Conservation (phyloP, 2,797 vertebrate genomes). For the Petrocephalus schoutedeni region DNA sequence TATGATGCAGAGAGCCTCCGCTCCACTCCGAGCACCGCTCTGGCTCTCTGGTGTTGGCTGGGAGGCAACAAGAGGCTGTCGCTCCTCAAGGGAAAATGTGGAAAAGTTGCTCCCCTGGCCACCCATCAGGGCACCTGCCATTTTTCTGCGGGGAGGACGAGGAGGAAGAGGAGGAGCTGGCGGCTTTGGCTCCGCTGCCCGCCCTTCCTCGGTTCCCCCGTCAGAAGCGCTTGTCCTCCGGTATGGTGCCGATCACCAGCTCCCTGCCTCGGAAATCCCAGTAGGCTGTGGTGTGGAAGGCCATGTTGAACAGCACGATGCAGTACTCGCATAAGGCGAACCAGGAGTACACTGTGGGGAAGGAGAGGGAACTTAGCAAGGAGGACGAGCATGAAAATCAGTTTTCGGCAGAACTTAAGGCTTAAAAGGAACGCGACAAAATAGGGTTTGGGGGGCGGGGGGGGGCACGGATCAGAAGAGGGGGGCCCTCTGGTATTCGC, state of each 20-base stretch:
- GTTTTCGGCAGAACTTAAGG: neutral
- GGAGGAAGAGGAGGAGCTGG: neutral
- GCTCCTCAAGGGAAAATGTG: conserved; percentile 23
- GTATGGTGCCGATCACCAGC: conserved; percentile 72
- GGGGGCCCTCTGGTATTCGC: neutral
- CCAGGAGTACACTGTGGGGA: conserved; percentile 76
- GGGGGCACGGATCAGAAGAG: neutral
- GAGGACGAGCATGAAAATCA: neutral
- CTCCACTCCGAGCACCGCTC: neutral
- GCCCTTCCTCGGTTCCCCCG: neutral
- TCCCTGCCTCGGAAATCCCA: conserved; percentile 88
- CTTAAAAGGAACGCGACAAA: neutral
- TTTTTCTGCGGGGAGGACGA: neutral
- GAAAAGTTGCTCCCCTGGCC: conserved; percentile 10
- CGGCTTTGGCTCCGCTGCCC: neutral
- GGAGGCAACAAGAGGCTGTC: neutral
- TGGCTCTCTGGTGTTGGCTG: neutral
- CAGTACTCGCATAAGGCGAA: conserved; percentile 87
- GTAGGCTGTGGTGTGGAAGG: conserved; percentile 89
- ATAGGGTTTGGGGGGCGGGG: neutral
- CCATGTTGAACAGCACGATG: conserved; percentile 93
- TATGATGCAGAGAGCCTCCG: neutral
- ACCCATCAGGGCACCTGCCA: neutral
- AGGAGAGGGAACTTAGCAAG: neutral
- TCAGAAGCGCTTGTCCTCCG: conserved; percentile 83